Percentiles rank a stretch among this genome's conserved stretches.
These are phyloP conservation scores for Hedychridium roseum DNA, from an alignment of 2,888 invertebrate species.

Conservation along the genomic window DNA sequence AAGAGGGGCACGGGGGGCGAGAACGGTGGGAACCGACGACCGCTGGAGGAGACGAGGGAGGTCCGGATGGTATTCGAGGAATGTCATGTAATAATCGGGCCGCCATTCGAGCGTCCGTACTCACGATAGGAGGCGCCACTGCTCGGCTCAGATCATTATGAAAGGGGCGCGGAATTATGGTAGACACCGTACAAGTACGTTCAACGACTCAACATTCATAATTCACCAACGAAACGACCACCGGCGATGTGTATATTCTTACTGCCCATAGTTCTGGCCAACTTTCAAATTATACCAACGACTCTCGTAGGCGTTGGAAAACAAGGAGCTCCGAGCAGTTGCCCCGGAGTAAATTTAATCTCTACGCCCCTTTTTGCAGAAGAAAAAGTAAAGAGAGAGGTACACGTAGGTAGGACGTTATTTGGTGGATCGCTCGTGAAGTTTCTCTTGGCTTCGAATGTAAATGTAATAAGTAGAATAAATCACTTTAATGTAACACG, in stretches of 20 bases:
- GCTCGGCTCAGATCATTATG: constrained; percentile 37
- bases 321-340: too few relatives aligned
- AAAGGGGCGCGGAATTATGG: not conserved
- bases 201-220: too few relatives aligned
- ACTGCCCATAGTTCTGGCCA: too few relatives aligned
- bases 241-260: too few relatives aligned
- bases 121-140: constrained; percentile 57
- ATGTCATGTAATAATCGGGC: constrained; percentile 62
- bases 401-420: too few relatives aligned
- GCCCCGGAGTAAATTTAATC: too few relatives aligned
- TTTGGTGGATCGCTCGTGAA: too few relatives aligned
- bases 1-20: constrained; percentile 17
- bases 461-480: constrained; percentile 59
- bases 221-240: too few relatives aligned
- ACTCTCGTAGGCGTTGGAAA: too few relatives aligned
- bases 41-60: constrained; percentile 41
- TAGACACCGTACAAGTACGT: not conserved
- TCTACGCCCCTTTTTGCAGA: too few relatives aligned
- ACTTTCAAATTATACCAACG: too few relatives aligned
- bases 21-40: constrained; percentile 23
- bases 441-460: constrained; percentile 48
- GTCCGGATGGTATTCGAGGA: constrained; percentile 58
- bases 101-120: constrained; percentile 44
- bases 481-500: constrained; percentile 55
- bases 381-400: too few relatives aligned